phyloP scores from a whole-genome alignment of 2,797 vertebrate genomes.

The Pelochelys cantorii region DNA sequence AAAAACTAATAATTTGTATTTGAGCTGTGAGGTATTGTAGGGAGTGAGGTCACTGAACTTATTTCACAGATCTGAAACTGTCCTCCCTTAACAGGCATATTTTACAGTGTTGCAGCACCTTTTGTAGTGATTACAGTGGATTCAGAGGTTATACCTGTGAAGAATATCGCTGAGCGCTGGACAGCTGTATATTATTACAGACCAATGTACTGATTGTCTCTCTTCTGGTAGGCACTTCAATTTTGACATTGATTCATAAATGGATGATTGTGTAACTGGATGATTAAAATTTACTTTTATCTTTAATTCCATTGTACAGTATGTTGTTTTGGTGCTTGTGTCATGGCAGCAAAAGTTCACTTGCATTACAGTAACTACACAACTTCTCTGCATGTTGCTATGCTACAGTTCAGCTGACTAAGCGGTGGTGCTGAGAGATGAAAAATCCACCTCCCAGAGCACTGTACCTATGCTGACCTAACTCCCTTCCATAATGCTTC shows the following conservation, averaged over 20 bases:
- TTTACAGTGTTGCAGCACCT: neutral
- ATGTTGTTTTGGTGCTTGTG: neutral
- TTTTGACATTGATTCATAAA: neutral
- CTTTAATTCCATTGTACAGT: neutral
- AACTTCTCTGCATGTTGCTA: neutral
- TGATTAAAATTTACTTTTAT: neutral
- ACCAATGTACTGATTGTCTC: neutral
- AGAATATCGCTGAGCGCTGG: neutral
- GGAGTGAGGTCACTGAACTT: neutral
- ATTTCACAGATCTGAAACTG: neutral
- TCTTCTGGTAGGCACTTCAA: neutral
- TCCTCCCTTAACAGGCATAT: neutral
- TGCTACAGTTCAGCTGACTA: neutral
- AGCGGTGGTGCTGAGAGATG: neutral
- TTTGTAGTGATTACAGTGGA: slow-evolving; percentile 24
- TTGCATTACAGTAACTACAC: neutral
- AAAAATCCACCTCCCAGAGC: neutral
- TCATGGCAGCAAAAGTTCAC: neutral
- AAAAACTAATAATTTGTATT: neutral
- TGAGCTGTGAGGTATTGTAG: neutral
- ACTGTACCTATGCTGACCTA: neutral
- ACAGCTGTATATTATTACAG: neutral
- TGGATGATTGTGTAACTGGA: neutral
- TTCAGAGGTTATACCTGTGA: slow-evolving; percentile 55
- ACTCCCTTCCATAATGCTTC: neutral